Evolutionary conservation across 2,888 invertebrate species (phyloP), one percentile per base, ranked within the genome.

Genomic region (Clostera curtula): DNA sequence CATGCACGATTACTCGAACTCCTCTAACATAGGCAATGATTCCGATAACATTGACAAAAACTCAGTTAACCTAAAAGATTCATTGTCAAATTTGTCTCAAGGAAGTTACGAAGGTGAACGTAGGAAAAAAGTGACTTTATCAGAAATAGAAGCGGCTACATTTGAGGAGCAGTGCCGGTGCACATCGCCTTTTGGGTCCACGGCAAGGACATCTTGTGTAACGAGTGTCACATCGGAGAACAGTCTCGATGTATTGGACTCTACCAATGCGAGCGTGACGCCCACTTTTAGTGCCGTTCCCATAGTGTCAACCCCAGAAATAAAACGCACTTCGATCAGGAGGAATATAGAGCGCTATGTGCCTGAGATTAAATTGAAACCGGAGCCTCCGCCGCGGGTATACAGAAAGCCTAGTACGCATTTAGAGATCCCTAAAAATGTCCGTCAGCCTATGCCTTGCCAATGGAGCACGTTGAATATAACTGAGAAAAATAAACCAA

Each of bases 131-230:
- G 56, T 86, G 21, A 86, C 86, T 0, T 52, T 87, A 23, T 86
- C 86, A 5, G 87, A 88, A 61, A 85, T 87, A 24, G 87, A 86
- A 49, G 85, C 85, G 3, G 84, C 85, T 16, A 86, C 87, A 33
- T 90, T 87, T 52, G 90, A 90, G 62, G 86, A 88, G 31, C 89
- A 91, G 48, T 91, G 91, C 57, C 85, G 88, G 34, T 91, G 90
- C 56, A 89, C 89, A 1, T 91, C 91, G 1, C 90, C 91, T 0
- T 91, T 91, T 53, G 90, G 88, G 7, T 90, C 90, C 2, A 90
- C 90, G 0, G 90, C 91, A 1, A 76, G 90, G 35, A 89, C 90
- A 13, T 90, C 90, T 2, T 87, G 86, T 41, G 86, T 85, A 26
- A 80, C 83, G 4, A 86, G 87, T 37, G 83, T 85, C 3, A 86